phyloP scores from a whole-genome alignment of 2,113 vertebrate species.

The Peromyscus maniculatus region DNA sequence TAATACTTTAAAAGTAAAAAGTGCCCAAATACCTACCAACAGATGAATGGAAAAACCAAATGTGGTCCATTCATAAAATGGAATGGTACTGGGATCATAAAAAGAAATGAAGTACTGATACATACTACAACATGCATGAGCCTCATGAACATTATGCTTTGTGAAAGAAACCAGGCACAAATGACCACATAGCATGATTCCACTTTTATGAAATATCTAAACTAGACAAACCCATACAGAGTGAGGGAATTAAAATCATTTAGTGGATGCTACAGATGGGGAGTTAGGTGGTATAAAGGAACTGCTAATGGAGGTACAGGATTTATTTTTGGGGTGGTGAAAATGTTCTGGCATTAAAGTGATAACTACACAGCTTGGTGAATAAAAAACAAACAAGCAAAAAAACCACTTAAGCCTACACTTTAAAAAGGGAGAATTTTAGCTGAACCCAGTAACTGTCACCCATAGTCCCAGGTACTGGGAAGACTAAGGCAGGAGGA shows the following conservation, averaged over 20 bases:
- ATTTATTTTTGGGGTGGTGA: neutral
- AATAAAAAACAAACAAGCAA: neutral
- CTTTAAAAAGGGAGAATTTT: neutral
- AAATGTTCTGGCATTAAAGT: neutral
- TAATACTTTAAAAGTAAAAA: neutral
- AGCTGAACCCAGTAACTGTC: neutral
- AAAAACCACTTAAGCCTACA: neutral
- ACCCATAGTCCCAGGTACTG: neutral
- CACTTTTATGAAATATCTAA: neutral
- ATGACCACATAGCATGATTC: neutral
- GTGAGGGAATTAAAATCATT: neutral
- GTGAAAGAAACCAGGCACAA: neutral
- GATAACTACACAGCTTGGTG: neutral
- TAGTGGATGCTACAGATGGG: neutral
- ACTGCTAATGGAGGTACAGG: neutral
- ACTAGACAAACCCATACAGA: neutral
- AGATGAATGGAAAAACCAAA: neutral
- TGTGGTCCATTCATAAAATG: rapidly evolving
- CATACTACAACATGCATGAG: neutral
- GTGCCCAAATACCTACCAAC: neutral
- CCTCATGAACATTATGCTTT: neutral
- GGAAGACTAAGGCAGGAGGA: neutral
- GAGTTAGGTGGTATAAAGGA: neutral
- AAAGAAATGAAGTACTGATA: neutral
- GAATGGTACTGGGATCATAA: neutral